Conservation (phyloP, 2,113 vertebrate species). For the Saimiri boliviensis region DNA sequence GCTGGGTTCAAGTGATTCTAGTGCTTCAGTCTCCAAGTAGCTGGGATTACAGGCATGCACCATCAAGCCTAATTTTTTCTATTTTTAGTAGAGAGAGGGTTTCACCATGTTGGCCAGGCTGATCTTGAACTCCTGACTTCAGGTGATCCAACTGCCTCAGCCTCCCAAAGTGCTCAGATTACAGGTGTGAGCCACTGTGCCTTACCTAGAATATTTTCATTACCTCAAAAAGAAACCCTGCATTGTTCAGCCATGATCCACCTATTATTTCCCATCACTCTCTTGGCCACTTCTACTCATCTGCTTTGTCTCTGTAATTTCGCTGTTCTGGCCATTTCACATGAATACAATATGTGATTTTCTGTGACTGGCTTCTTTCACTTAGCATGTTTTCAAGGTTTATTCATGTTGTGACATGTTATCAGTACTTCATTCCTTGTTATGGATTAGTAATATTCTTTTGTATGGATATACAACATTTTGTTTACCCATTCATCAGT, state of each 20-base stretch:
- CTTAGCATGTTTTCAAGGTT: not conserved
- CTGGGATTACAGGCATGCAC: no score
- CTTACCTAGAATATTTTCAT: not conserved
- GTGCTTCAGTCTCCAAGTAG: no score
- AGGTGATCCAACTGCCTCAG: no score
- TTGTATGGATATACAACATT: not conserved
- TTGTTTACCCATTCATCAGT: not conserved
- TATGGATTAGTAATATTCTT: not conserved
- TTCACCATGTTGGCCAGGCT: no score
- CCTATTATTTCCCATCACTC: not conserved
- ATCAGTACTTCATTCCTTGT: not conserved
- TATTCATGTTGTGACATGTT: not conserved
- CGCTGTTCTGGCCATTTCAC: not conserved
- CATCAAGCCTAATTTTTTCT: no score
- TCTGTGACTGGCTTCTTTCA: not conserved
- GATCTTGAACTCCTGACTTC: no score
- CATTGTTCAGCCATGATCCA: not conserved
- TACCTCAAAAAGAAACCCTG: not conserved
- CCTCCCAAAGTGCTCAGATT: no score
- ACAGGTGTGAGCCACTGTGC: no score
- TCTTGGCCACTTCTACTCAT: not conserved
- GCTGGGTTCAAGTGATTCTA: no score
- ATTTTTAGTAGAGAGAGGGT: no score
- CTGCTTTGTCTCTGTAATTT: not conserved
- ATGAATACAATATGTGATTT: not conserved